A percentile compares a stretch with the other conserved stretches of the same genome.
Conservation (phyloP, 2,797 vertebrate genomes). For the Hipposideros larvatus region DNA sequence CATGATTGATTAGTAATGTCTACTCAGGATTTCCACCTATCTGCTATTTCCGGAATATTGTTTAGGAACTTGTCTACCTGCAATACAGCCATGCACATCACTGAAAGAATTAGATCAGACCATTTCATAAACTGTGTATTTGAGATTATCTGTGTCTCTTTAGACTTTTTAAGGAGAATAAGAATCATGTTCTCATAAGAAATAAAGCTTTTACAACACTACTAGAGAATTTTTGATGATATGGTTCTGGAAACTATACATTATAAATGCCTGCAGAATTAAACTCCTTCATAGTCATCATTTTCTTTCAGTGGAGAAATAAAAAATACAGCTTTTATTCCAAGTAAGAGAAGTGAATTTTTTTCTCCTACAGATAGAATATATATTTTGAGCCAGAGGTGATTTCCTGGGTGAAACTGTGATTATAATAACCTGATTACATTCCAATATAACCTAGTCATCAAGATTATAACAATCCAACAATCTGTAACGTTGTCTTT, state of each 20-base stretch:
- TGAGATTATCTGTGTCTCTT: background rate
- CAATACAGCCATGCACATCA: background rate
- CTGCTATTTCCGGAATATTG: background rate
- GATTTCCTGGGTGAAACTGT: conserved; percentile 55
- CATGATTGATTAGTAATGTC: background rate
- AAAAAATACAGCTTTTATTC: conserved; percentile 34
- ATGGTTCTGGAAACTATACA: background rate
- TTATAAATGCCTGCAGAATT: conserved; percentile 41
- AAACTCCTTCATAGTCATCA: conserved; percentile 8
- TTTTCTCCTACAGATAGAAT: background rate
- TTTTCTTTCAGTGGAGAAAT: conserved; percentile 57
- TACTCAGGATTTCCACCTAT: background rate
- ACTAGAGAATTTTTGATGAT: conserved; percentile 22
- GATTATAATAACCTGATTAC: conserved; percentile 33
- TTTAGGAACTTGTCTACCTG: background rate
- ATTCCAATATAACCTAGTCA: conserved; percentile 24
- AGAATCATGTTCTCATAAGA: conserved; percentile 29
- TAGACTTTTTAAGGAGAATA: conserved; percentile 36
- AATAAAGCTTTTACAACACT: conserved; percentile 34
- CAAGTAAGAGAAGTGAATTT: conserved; percentile 13
- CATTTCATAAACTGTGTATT: background rate
- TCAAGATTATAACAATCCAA: background rate
- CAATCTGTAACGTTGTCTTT: background rate
- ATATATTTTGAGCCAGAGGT: conserved; percentile 56
- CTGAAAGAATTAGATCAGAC: background rate